phyloP scores from a whole-genome alignment of 2,888 invertebrate genomes.

The Malachius bipustulatus region DNA sequence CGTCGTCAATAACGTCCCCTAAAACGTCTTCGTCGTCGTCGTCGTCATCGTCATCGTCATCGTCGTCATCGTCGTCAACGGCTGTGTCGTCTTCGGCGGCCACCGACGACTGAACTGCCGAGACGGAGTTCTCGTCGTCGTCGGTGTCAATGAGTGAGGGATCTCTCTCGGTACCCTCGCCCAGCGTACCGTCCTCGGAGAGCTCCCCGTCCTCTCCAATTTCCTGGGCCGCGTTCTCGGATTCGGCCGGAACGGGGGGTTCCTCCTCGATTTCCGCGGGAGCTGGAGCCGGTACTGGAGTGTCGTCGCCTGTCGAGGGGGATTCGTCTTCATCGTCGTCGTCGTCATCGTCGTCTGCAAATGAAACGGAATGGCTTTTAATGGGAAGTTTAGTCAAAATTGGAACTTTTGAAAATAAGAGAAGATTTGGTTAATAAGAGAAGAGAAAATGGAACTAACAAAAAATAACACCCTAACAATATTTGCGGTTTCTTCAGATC shows the following conservation, averaged over 20 bases:
- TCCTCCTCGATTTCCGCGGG: slow-evolving; percentile 30
- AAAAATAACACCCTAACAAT: no score
- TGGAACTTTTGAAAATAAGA: no score
- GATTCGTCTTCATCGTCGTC: slow-evolving; percentile 40
- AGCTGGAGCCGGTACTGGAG: slow-evolving; percentile 33
- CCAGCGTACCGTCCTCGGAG: no score
- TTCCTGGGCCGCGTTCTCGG: slow-evolving; percentile 14
- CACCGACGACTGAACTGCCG: no score
- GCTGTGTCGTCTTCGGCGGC: slow-evolving; percentile 31
- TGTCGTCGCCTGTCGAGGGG: slow-evolving; percentile 39
- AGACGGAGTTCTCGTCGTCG: slow-evolving; percentile 13
- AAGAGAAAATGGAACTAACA: no score
- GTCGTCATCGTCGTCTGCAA: slow-evolving; percentile 38
- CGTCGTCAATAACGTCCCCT: slow-evolving; percentile 46
- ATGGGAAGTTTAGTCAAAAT: no score
- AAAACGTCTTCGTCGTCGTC: slow-evolving; percentile 38
- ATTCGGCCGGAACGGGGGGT: slow-evolving; percentile 15
- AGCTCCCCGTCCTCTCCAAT: no score
- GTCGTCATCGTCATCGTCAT: slow-evolving; percentile 34
- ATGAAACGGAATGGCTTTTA: slow-evolving; percentile 12
- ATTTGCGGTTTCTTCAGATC: no score
- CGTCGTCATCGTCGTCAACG: slow-evolving; percentile 35
- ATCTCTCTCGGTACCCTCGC: no score
- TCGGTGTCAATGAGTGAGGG: slow-evolving; percentile 15
- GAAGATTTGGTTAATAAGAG: no score